phyloP scores from a whole-genome alignment of 1,140 invertebrate genomes.

The Cydia pomonella region DNA sequence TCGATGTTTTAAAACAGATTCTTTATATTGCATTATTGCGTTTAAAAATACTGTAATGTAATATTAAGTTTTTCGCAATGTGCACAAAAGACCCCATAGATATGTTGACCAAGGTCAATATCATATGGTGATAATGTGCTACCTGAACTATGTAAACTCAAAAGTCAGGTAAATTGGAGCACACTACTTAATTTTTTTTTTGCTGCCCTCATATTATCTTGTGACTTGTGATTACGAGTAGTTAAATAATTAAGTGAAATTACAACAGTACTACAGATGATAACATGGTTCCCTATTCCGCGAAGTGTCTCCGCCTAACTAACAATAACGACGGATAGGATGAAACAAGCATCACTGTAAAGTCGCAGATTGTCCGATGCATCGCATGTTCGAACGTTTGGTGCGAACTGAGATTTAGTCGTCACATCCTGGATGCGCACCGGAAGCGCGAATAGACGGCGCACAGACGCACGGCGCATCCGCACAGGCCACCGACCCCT shows the following conservation, averaged over 20 bases:
- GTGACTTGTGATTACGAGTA: too few relatives aligned
- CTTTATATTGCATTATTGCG: neutral
- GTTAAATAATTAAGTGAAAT: too few relatives aligned
- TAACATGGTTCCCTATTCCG: too few relatives aligned
- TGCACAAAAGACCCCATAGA: too few relatives aligned
- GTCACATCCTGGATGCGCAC: constrained; percentile 49
- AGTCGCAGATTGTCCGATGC: neutral
- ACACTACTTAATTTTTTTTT: too few relatives aligned
- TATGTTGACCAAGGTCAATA: too few relatives aligned
- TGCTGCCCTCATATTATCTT: too few relatives aligned
- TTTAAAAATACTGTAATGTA: neutral
- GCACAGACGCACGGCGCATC: constrained; percentile 76
- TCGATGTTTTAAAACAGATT: constrained; percentile 11
- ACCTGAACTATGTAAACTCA: too few relatives aligned
- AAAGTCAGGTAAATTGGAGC: too few relatives aligned
- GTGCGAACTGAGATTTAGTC: constrained; percentile 18
- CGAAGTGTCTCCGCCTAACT: too few relatives aligned
- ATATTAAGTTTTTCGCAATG: neutral
- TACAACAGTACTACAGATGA: too few relatives aligned
- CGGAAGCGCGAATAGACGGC: constrained; percentile 76
- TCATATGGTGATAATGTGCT: too few relatives aligned
- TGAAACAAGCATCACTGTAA: neutral
- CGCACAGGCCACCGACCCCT: constrained; percentile 63
- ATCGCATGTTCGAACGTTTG: constrained; percentile 1
- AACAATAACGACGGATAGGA: neutral